A percentile compares a stretch with the other conserved stretches of the same genome.
Conservation (phyloP, 2,113 vertebrate species). For the Lepisosteus oculatus region DNA sequence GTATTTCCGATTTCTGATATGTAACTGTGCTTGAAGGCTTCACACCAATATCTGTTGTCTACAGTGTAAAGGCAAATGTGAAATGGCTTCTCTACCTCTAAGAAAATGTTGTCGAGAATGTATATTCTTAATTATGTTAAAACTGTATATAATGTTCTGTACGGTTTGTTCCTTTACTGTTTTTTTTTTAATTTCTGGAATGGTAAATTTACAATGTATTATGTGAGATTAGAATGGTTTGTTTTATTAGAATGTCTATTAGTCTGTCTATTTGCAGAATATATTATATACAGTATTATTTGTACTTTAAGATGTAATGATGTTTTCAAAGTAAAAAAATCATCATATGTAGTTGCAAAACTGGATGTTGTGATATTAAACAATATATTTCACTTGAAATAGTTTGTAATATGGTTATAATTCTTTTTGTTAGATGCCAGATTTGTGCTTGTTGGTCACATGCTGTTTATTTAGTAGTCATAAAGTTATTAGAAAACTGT, state of each 20-base stretch:
- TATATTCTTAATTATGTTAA: slow-evolving; percentile 20
- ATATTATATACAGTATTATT: slow-evolving; percentile 20
- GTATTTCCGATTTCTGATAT: slow-evolving; percentile 3
- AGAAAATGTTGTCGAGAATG: slow-evolving; percentile 25
- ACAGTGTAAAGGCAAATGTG: slow-evolving; percentile 17
- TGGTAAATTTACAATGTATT: slow-evolving; percentile 49
- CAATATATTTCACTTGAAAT: slow-evolving; percentile 13
- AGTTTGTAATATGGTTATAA: slow-evolving; percentile 23
- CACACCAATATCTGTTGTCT: background rate
- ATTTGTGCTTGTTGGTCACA: background rate
- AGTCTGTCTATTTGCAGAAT: slow-evolving; percentile 28
- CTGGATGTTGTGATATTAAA: slow-evolving; percentile 11
- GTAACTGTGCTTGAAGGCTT: background rate
- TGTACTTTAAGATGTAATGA: slow-evolving; percentile 12
- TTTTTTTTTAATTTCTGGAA: slow-evolving; percentile 50
- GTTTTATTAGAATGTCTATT: background rate
- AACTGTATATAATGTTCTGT: slow-evolving; percentile 12
- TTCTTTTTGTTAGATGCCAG: background rate
- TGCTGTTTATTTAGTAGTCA: background rate
- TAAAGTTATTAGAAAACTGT: background rate
- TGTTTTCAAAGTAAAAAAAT: slow-evolving; percentile 20
- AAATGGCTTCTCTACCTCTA: slow-evolving; percentile 38
- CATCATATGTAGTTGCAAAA: slow-evolving; percentile 16
- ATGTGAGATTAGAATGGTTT: slow-evolving; percentile 9
- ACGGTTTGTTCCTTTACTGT: slow-evolving; percentile 37